Evolutionary conservation across 2,113 vertebrate species (phyloP).

Genomic region (Hypocryptadius cinnamomeus): DNA sequence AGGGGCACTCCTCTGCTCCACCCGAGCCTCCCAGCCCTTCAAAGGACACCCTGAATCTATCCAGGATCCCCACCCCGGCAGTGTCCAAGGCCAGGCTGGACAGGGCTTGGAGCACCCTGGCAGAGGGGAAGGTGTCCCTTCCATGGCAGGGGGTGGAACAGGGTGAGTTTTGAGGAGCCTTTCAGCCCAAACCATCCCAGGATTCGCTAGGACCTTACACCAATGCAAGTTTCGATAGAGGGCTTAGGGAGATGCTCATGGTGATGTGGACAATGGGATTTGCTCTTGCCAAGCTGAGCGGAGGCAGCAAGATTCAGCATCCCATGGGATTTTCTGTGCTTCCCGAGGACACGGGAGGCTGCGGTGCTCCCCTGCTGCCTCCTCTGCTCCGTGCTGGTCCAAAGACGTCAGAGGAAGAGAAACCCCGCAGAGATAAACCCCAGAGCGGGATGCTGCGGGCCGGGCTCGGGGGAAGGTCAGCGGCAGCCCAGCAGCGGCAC

Average conservation of each 20-base stretch:
- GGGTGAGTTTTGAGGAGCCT: not conserved
- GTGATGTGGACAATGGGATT: not conserved
- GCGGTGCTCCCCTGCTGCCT: rapidly evolving
- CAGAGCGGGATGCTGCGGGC: not conserved
- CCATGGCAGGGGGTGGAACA: not conserved
- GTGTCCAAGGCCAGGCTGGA: not conserved
- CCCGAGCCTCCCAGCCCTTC: not conserved
- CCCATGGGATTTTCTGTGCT: not conserved
- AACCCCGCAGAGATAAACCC: slow-evolving; percentile 10
- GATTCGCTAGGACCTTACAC: not conserved
- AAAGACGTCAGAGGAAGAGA: slow-evolving; percentile 65
- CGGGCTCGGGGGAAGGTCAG: not conserved
- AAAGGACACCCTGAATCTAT: not conserved
- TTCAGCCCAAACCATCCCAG: not conserved
- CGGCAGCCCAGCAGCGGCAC: not conserved
- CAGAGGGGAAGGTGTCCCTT: not conserved
- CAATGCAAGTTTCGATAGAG: not conserved
- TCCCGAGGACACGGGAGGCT: not conserved
- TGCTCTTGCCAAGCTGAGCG: not conserved
- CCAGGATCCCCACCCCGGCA: not conserved
- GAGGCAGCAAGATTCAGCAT: not conserved
- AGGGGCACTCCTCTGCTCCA: not conserved
- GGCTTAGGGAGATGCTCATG: not conserved
- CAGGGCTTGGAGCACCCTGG: rapidly evolving
- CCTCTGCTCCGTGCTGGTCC: not conserved